Conservation (phyloP, 2,113 vertebrate genomes). For the Antigone vipio region DNA sequence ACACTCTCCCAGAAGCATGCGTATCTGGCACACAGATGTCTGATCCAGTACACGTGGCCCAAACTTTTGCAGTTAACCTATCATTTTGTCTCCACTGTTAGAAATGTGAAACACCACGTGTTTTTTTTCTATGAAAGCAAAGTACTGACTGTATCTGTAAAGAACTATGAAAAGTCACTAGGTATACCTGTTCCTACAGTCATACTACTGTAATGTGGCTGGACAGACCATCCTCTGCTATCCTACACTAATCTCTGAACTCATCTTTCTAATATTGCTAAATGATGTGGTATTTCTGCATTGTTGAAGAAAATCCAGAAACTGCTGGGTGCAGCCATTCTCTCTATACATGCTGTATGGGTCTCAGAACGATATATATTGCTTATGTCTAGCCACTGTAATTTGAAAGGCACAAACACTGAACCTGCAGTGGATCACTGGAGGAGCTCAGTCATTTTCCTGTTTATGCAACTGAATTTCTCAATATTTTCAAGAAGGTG, state of each 20-base stretch:
- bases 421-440: background rate
- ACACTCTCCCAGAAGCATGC: background rate
- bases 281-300: background rate
- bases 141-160: background rate
- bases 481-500: background rate
- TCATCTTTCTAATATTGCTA: background rate
- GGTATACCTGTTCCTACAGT: background rate
- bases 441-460: background rate
- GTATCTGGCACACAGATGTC: conserved; percentile 22
- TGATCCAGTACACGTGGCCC: background rate
- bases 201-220: background rate
- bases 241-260: background rate
- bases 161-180: background rate
- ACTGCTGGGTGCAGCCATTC: background rate
- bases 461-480: background rate
- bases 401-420: background rate
- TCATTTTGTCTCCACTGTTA: background rate
- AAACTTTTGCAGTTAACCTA: background rate
- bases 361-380: background rate
- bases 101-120: background rate
- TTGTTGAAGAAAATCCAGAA: background rate
- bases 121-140: background rate
- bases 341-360: background rate
- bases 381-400: background rate
- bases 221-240: background rate